These are phyloP conservation scores for Zosterops hypoxanthus DNA, from an alignment of 2,113 vertebrate species.

Conservation along the genomic window DNA sequence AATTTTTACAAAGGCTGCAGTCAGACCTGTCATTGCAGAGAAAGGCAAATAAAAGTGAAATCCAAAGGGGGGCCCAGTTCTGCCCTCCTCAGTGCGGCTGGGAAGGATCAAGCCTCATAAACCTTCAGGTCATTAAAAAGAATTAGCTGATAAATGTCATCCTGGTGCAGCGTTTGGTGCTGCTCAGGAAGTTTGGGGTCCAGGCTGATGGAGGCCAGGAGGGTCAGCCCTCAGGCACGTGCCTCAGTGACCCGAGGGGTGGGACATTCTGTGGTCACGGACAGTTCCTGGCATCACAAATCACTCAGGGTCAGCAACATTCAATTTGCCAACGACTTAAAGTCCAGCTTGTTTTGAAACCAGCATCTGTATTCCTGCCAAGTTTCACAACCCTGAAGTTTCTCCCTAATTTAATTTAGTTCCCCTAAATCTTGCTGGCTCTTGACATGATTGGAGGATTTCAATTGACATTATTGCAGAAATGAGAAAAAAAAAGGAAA, in stretches of 20 bases:
- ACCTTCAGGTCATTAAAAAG: neutral
- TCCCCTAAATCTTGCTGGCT: neutral
- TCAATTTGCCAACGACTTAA: neutral
- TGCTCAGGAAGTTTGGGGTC: neutral
- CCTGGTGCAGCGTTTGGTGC: neutral
- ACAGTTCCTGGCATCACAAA: neutral
- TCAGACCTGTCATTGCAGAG: neutral
- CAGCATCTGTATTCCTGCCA: neutral
- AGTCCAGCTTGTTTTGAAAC: slow-evolving; percentile 14
- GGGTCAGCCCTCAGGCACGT: neutral
- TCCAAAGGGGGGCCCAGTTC: neutral
- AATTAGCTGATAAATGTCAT: neutral
- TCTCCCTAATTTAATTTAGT: slow-evolving; percentile 6
- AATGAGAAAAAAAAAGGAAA: neutral
- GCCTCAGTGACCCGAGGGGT: neutral
- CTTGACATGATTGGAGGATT: neutral
- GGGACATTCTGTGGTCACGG: neutral
- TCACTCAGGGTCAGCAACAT: neutral
- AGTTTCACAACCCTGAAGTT: slow-evolving; percentile 18
- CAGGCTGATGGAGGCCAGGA: neutral
- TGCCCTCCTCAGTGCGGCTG: neutral
- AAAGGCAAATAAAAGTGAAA: slow-evolving; percentile 7
- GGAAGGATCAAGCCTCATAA: neutral
- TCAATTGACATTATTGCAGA: neutral
- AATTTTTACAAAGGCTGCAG: neutral